Evolutionary conservation across 2,797 vertebrate genomes (phyloP).

Genomic region (Erpetoichthys calabaricus): DNA sequence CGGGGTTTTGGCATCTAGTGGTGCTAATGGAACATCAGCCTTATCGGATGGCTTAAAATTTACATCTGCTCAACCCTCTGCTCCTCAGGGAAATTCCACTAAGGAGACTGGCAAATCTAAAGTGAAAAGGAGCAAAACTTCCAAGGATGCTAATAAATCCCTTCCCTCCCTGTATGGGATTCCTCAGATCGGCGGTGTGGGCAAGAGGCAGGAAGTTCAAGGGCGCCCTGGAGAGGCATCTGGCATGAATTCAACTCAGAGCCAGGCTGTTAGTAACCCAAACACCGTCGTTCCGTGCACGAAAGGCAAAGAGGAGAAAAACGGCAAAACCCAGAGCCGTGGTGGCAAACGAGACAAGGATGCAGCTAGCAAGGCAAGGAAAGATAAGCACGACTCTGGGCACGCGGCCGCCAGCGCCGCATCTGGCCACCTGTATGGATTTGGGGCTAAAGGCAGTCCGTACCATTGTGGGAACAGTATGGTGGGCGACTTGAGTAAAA

Average conservation of each 20-base stretch:
- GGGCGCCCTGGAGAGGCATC: constrained; percentile 65
- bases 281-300: constrained; percentile 50
- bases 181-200: constrained; percentile 64
- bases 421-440: constrained; percentile 63
- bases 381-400: constrained; percentile 60
- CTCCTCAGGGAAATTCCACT: constrained; percentile 70
- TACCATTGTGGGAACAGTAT: constrained; percentile 40
- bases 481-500: constrained; percentile 48
- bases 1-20: constrained; percentile 61
- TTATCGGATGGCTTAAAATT: constrained; percentile 71
- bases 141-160: constrained; percentile 68
- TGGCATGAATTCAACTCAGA: constrained; percentile 70
- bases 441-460: constrained; percentile 58
- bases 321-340: constrained; percentile 57
- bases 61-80: constrained; percentile 60
- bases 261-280: constrained; percentile 47
- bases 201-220: constrained; percentile 71
- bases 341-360: constrained; percentile 68
- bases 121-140: constrained; percentile 78
- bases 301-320: constrained; percentile 70
- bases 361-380: constrained; percentile 50
- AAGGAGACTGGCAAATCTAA: constrained; percentile 84
- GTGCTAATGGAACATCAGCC: constrained; percentile 57
- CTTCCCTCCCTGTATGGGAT: constrained; percentile 67
- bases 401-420: constrained; percentile 43